A percentile compares a stretch with the other conserved stretches of the same genome.
Evolutionary conservation across 2,113 vertebrate genomes (phyloP).

Genomic region (Spilogale gracilis): DNA sequence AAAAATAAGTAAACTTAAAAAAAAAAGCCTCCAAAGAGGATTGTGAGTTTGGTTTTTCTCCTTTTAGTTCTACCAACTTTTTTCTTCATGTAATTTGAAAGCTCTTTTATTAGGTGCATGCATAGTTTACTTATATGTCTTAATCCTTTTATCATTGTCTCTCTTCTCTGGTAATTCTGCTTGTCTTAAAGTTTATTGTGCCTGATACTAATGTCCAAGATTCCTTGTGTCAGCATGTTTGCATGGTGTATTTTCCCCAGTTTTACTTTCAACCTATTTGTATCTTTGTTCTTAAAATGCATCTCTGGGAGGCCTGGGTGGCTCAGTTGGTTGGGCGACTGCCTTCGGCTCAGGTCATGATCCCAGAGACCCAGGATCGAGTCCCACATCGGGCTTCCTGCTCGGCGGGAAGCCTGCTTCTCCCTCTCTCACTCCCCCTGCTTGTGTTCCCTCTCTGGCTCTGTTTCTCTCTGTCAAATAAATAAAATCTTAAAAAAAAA

Average conservation of each 20-base stretch:
- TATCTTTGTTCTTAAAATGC: neutral
- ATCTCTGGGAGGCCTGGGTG: neutral
- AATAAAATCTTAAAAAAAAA: neutral
- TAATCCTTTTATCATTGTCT: neutral
- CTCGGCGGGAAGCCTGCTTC: too few relatives aligned
- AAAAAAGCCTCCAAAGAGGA: neutral
- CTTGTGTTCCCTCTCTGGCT: too few relatives aligned
- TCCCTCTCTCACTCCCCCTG: too few relatives aligned
- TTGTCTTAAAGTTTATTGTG: slow-evolving; percentile 9
- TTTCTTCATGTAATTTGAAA: neutral
- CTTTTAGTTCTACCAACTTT: neutral
- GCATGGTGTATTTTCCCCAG: neutral
- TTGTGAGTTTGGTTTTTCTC: neutral
- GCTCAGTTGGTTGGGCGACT: too few relatives aligned
- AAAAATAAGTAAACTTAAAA: neutral
- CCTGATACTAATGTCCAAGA: neutral
- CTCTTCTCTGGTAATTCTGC: neutral
- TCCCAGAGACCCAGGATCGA: too few relatives aligned
- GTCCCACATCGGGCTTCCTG: too few relatives aligned
- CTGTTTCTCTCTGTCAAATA: too few relatives aligned
- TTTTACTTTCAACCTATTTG: slow-evolving; percentile 5
- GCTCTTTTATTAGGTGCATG: neutral
- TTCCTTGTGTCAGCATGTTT: neutral
- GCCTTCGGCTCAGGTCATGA: too few relatives aligned
- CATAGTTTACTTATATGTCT: neutral